Percentiles rank a stretch among this genome's conserved stretches.
Conservation (phyloP, 2,113 vertebrate species). For the Puntigrus tetrazona region DNA sequence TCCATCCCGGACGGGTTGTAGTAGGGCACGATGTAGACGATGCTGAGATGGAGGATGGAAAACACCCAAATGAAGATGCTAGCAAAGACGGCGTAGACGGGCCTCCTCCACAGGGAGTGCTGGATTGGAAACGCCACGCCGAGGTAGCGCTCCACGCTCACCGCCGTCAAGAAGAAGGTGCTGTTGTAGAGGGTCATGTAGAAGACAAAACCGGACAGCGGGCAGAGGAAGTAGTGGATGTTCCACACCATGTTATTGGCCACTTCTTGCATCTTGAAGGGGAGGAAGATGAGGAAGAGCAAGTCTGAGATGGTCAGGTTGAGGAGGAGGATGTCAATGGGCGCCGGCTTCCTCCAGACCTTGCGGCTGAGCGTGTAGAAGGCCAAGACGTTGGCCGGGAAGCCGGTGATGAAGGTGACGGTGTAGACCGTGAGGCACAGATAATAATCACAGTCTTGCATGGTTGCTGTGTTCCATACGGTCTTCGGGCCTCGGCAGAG, state of each 20-base stretch:
- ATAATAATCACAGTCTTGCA: constrained; percentile 61
- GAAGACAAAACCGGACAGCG: constrained; percentile 80
- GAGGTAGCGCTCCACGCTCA: constrained; percentile 88
- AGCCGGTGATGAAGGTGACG: constrained; percentile 81
- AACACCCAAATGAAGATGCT: constrained; percentile 81
- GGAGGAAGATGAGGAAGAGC: constrained; percentile 84
- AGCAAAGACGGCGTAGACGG: constrained; percentile 68
- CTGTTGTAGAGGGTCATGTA: constrained; percentile 91
- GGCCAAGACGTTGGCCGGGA: constrained; percentile 83
- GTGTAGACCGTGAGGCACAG: constrained; percentile 80
- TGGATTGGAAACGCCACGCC: constrained; percentile 85
- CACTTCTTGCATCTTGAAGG: constrained; percentile 84
- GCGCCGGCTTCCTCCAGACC: constrained; percentile 73
- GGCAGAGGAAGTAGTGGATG: constrained; percentile 75
- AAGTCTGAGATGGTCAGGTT: constrained; percentile 87
- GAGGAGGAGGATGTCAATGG: constrained; percentile 86
- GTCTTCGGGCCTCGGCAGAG: not conserved
- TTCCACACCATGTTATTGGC: constrained; percentile 72
- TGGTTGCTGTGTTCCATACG: constrained; percentile 21
- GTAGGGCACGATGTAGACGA: constrained; percentile 79
- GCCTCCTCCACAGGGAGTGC: constrained; percentile 76
- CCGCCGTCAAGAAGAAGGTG: constrained; percentile 81
- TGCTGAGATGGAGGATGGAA: constrained; percentile 76
- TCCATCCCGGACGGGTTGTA: constrained; percentile 17
- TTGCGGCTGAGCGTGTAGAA: constrained; percentile 80